phyloP scores from a whole-genome alignment of 2,113 vertebrate genomes.

The Oncorhynchus clarkii region DNA sequence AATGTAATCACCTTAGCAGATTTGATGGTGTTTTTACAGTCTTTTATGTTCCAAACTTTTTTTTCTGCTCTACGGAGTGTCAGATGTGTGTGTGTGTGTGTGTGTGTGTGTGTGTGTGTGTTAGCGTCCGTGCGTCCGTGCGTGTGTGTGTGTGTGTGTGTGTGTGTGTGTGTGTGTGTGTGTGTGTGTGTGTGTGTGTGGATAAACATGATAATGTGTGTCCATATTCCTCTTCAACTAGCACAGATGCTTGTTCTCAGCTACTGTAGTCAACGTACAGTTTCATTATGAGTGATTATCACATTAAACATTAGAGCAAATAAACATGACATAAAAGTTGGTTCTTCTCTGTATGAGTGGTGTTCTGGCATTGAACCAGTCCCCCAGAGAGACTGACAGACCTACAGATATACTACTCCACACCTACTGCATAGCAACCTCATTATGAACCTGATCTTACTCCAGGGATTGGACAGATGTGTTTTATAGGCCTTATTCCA shows the following conservation, averaged over 20 bases:
- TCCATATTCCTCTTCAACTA: background rate
- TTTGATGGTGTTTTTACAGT: no score
- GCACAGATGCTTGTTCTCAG: background rate
- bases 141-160: no score
- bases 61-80: background rate
- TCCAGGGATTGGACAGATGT: background rate
- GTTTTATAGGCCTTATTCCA: constrained; percentile 1
- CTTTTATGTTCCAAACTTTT: no score
- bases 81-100: background rate
- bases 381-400: background rate
- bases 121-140: no score
- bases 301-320: background rate
- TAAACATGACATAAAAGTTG: background rate
- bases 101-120: no score
- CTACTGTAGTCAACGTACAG: background rate
- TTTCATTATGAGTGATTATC: no score
- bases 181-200: background rate
- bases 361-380: background rate
- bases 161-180: no score
- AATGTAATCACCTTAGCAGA: no score
- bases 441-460: constrained; percentile 1
- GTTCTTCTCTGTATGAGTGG: background rate
- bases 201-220: no score
- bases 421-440: background rate
- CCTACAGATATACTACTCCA: no score